Evolutionary conservation across 2,888 invertebrate genomes (phyloP).

Genomic region (Mimachlamys varia): DNA sequence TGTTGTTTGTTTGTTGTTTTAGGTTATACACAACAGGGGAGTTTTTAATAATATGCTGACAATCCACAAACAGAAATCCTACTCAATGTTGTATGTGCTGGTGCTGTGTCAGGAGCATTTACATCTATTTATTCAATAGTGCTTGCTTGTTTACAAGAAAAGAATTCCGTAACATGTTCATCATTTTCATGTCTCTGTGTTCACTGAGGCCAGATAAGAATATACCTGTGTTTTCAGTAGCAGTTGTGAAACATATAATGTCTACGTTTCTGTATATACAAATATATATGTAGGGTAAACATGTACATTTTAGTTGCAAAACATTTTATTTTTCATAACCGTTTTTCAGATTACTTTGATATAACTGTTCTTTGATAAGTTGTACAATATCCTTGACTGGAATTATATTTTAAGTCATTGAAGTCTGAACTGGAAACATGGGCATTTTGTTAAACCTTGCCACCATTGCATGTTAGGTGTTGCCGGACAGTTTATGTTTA

Average conservation of each 20-base stretch:
- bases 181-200: neutral
- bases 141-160: neutral
- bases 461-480: neutral
- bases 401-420: no score
- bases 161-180: neutral
- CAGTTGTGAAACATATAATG: neutral
- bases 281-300: no score
- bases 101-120: neutral
- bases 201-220: neutral
- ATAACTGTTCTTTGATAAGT: no score
- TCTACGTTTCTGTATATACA: no score
- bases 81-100: neutral
- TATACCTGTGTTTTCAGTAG: neutral
- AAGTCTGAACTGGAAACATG: neutral
- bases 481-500: neutral
- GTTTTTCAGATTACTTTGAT: no score
- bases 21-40: neutral
- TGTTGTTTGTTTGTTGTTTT: neutral
- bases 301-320: no score
- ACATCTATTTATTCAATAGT: neutral
- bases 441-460: neutral
- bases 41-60: neutral
- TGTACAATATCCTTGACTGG: no score
- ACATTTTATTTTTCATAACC: no score
- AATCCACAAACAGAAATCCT: constrained; percentile 18